Conservation (phyloP, 2,888 invertebrate species). For the Eueremaeus valkanovi region DNA sequence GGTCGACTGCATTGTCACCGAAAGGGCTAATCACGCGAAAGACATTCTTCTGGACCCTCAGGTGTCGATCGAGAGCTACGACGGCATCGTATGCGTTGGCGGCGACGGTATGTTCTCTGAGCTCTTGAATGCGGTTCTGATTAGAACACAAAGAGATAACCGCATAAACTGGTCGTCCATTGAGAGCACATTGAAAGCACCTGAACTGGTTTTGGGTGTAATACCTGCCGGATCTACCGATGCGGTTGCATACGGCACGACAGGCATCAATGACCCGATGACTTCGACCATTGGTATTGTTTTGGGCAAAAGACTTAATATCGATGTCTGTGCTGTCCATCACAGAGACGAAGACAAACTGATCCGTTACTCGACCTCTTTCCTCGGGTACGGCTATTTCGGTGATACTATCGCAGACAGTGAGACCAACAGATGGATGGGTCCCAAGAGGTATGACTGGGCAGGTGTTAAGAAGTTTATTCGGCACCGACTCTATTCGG, state of each 20-base stretch:
- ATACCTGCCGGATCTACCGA: constrained; percentile 70
- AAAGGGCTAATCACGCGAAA: constrained; percentile 70
- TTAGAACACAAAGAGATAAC: constrained; percentile 58
- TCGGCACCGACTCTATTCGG: constrained; percentile 51
- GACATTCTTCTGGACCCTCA: constrained; percentile 59
- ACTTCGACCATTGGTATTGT: constrained; percentile 78
- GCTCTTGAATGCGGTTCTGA: constrained; percentile 66
- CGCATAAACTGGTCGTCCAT: constrained; percentile 59
- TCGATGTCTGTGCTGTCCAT: constrained; percentile 73
- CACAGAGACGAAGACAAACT: constrained; percentile 57
- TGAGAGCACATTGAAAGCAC: constrained; percentile 48
- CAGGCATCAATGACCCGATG: constrained; percentile 71
- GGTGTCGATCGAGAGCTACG: constrained; percentile 45
- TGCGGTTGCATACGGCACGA: constrained; percentile 71
- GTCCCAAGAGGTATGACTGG: constrained; percentile 74
- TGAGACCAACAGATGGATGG: constrained; percentile 78
- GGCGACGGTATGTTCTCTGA: constrained; percentile 84
- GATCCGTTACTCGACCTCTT: constrained; percentile 67
- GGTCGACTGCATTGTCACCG: constrained; percentile 64
- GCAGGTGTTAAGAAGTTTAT: constrained; percentile 52
- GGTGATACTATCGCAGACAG: constrained; percentile 76
- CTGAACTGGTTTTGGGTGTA: constrained; percentile 60
- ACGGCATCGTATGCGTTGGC: constrained; percentile 71
- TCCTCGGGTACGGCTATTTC: constrained; percentile 77
- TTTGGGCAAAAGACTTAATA: constrained; percentile 63